These are phyloP conservation scores for Chloebia gouldiae DNA, from an alignment of 2,113 vertebrate genomes.

Conservation along the genomic window DNA sequence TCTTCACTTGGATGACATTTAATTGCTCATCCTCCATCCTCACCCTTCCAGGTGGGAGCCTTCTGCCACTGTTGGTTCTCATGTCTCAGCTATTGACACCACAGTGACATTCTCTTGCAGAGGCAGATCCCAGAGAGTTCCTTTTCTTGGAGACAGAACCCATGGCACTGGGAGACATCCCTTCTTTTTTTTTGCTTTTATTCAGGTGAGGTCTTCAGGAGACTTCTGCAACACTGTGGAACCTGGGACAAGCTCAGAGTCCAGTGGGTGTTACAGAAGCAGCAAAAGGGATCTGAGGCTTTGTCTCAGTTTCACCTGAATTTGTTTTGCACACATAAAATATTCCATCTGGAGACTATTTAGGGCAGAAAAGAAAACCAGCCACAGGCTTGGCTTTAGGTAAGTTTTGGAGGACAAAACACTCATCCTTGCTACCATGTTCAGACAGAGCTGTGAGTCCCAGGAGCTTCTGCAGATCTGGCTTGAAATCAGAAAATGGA, in stretches of 20 bases:
- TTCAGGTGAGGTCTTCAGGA: background rate
- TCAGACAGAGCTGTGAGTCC: background rate
- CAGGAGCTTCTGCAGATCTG: background rate
- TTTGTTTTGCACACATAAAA: background rate
- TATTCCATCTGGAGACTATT: background rate
- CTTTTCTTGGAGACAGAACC: background rate
- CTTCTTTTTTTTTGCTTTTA: background rate
- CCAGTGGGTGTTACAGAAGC: background rate
- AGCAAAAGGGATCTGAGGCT: background rate
- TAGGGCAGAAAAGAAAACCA: background rate
- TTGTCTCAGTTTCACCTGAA: background rate
- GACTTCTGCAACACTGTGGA: too few relatives aligned
- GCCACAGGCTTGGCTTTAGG: background rate
- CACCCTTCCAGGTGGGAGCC: background rate
- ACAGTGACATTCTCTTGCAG: background rate
- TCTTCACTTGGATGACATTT: background rate
- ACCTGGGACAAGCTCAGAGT: background rate
- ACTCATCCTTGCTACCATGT: background rate
- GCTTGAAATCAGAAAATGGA: background rate
- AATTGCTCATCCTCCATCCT: background rate
- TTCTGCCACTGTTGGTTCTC: background rate
- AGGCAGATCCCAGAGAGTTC: background rate
- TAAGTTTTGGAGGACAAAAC: background rate
- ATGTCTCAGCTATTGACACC: background rate
- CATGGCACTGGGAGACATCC: too few relatives aligned